A percentile compares a stretch with the other conserved stretches of the same genome.
Conservation (phyloP, 2,888 invertebrate species). For the Tholera decimalis region DNA sequence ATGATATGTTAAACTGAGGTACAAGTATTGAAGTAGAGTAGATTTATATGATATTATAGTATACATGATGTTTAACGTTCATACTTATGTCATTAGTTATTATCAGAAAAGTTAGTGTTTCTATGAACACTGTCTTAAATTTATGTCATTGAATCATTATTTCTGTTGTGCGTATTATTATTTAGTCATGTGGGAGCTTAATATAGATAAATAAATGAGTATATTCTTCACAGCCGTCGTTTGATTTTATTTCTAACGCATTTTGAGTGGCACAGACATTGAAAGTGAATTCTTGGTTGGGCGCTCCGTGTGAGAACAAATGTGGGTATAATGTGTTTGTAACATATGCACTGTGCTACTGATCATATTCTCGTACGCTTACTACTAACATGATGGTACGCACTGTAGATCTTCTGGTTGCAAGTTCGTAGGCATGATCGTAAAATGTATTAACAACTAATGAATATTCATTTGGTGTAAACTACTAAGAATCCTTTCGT, state of each 20-base stretch:
- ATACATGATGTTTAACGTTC: constrained; percentile 70
- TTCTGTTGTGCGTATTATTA: constrained; percentile 77
- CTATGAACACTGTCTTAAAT: constrained; percentile 56
- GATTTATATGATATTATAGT: constrained; percentile 71
- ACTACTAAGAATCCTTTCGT: constrained; percentile 25
- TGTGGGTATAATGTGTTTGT: constrained; percentile 63
- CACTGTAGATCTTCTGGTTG: constrained; percentile 61
- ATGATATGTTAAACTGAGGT: constrained; percentile 77
- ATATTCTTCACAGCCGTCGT: constrained; percentile 86
- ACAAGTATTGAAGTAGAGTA: constrained; percentile 79
- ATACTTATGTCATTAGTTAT: constrained; percentile 67
- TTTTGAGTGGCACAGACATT: constrained; percentile 64
- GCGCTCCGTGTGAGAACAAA: constrained; percentile 55
- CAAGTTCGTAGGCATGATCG: constrained; percentile 49
- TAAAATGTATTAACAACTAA: constrained; percentile 47
- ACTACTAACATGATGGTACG: constrained; percentile 60
- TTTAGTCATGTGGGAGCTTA: constrained; percentile 81
- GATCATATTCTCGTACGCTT: constrained; percentile 57
- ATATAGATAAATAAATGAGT: constrained; percentile 86
- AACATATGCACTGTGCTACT: constrained; percentile 53
- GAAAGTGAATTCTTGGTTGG: constrained; percentile 53
- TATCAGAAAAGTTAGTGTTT: constrained; percentile 61
- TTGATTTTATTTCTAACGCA: constrained; percentile 83
- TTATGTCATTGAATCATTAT: constrained; percentile 68
- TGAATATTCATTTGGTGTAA: constrained; percentile 17